Evolutionary conservation across 2,888 invertebrate species (phyloP), one percentile per base, ranked within the genome.

Genomic region (Synanthedon formicaeformis): DNA sequence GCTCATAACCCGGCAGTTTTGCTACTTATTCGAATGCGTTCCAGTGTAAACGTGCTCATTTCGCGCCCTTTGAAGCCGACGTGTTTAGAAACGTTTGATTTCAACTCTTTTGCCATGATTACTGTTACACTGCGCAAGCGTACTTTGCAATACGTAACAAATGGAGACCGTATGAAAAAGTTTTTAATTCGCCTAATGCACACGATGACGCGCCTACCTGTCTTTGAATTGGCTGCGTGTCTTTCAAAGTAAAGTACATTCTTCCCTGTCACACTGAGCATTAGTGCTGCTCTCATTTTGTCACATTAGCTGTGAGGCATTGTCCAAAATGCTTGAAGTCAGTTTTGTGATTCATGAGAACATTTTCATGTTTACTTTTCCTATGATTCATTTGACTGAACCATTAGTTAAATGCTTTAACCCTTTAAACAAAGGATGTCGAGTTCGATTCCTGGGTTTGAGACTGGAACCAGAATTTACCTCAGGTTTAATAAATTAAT

Each of bases 151-250:
- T 41, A 11, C 40, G 65, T 72, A 79, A 82, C 80, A 83, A 83
- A 80, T 76, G 81, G 75, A 69, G 72, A 75, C 63, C 67, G 69
- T 69, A 69, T 62, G 69, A 73, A 67, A 69, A 74, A 75, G 72
- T 81, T 85, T 85, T 86, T 87, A 87, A 87, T 87, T 85, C 75
- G 79, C 82, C 86, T 86, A 86, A 87, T 87, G 87, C 83, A 84
- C 72, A 83, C 71, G 65, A 69, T 62, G 64, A 71, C 74, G 60
- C 57, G 76, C 50, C 50, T 53, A 50, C 50, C 55, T 52, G 53
- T 53, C 53, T 56, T 52, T 54, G 52, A 52, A 14, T 50, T n/a
- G 16, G 52, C 45, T 41, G 75, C 72, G 71, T 76, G 75, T 74
- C 71, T 79, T 73, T 69, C 73, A 75, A 75, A 77, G 68, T 77